Evolutionary conservation across 2,888 invertebrate genomes (phyloP), one percentile per base, ranked within the genome.

Genomic region (Ennomos erosarius): DNA sequence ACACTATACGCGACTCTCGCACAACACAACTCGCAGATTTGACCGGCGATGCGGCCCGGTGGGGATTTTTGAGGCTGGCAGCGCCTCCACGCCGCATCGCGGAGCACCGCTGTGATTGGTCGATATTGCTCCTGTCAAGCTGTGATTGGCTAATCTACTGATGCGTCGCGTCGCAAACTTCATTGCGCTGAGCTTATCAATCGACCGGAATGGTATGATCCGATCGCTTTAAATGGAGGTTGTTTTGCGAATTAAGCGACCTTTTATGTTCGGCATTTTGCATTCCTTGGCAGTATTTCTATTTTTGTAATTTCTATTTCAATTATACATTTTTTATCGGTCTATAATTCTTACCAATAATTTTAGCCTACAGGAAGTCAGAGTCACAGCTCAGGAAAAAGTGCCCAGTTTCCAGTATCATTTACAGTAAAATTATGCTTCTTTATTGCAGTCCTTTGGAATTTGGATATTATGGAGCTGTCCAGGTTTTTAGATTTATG

Each of bases 1-100:
- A 84, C 86, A 91, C 91, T 88, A 86, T 77, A 85, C 89, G 87
- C 87, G 81, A 78, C 82, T 83, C 86, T 83, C 87, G 80, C 84
- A 84, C 86, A 73, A 81, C 90, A 87, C 88, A 74, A 74, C 88
- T 89, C 84, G 87, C 64, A 81, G 89, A 84, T 87, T 82, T 90
- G 90, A 88, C 77, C 86, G 74, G 71, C 68, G 70, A 61, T 60
- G 65, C 70, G 65, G 69, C 63, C 16, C 84, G 82, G 87, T 79
- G 86, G 85, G 87, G 90, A 83, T 82, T 90, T 90, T 91, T 90
- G 89, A 90, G 83, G 87, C 78, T 65, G 74, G 71, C 75, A 62
- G 87, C 91, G 91, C 91, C 91, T 91, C 91, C 91, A 88, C 91
- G 81, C 80, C 64, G 74, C 75, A 79, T 67, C 66, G 65, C 71